Base-by-base conservation (phyloP, 2,797 vertebrate genomes). In the Sebastes nivosus region DNA sequence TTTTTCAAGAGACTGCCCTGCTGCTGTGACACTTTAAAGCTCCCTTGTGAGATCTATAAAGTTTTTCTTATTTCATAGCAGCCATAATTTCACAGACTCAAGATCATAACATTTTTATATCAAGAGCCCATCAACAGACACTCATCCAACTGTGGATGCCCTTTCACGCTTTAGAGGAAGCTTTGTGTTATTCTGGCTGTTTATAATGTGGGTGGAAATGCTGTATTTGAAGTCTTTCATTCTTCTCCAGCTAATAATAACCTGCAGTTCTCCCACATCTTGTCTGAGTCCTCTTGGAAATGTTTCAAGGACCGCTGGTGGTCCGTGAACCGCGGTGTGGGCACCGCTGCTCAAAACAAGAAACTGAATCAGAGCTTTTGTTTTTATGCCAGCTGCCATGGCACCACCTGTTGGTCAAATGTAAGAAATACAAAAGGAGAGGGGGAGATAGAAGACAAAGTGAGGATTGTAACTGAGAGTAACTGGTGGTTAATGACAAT, bases 401-500 rank as follows among this genome's bases (percentile, higher is more conserved):
- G 75, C 87, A 16, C 89, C 90, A 88, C 84, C 92, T 91, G 72
- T 83, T 87, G 92, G 85, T 65, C 2, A 69, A 29, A 58, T 6
- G 14, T n/a, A 24, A 42, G 12, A 85, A 87, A 72, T 59, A 77
- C 83, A 88, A 65, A 18, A 64, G n/a, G 8, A 50, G 5, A 42
- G 11, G 0, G 0, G 16, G 11, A 5, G 2, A 57, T 18, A 20
- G 24, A 27, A 36, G 29, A 82, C 10, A 68, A 67, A 27, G 14
- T 14, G 61, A n/a, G 12, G 32, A 52, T 52, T 63, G 29, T 32
- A 50, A 16, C 46, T 55, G 29, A 52, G 27, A 46, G 27, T 59
- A 54, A 54, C 6, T 72, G 59, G 4, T 63, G 20, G 38, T 72
- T 75, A 27, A 69, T 55, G 36, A 72, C 0, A 2, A n/a, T 5